Evolutionary conservation across 2,888 invertebrate species (phyloP).

Genomic region (Rotaria macrura): DNA sequence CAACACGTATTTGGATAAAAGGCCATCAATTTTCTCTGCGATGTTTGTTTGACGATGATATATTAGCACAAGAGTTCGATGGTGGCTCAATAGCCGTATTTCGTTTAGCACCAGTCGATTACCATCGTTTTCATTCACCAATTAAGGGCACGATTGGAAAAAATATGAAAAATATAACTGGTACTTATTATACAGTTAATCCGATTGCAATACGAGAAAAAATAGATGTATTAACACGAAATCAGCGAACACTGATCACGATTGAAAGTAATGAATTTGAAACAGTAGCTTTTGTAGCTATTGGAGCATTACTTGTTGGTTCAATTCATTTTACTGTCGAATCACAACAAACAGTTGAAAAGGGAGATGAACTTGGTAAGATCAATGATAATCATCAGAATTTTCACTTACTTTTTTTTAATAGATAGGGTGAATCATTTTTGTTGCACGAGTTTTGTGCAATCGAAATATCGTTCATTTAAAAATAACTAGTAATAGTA

Average conservation of each 20-base stretch:
- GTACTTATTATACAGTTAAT: conserved; percentile 76
- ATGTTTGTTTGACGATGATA: neutral
- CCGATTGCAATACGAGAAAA: conserved; percentile 64
- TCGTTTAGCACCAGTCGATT: conserved; percentile 94
- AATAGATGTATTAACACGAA: neutral
- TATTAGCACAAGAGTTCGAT: neutral
- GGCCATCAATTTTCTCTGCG: neutral
- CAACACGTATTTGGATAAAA: conserved; percentile 17
- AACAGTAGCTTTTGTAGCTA: neutral
- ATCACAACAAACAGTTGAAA: neutral
- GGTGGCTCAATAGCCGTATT: conserved; percentile 49
- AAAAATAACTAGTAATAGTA: too few species aligned
- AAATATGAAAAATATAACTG: conserved; percentile 71
- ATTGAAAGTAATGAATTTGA: neutral
- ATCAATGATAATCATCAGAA: too few species aligned
- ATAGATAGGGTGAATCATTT: too few species aligned
- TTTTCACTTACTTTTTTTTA: too few species aligned
- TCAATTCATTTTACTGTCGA: neutral
- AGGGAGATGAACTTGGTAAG: conserved; percentile 5
- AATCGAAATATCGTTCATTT: too few species aligned
- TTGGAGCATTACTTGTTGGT: conserved; percentile 5
- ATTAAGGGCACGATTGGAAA: conserved; percentile 73
- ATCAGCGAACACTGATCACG: neutral
- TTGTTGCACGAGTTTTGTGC: too few species aligned
- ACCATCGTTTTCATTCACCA: conserved; percentile 88